Evolutionary conservation across 2,797 vertebrate genomes (phyloP), one percentile per base, ranked within the genome.

Genomic region (Brachyalestes nurse): DNA sequence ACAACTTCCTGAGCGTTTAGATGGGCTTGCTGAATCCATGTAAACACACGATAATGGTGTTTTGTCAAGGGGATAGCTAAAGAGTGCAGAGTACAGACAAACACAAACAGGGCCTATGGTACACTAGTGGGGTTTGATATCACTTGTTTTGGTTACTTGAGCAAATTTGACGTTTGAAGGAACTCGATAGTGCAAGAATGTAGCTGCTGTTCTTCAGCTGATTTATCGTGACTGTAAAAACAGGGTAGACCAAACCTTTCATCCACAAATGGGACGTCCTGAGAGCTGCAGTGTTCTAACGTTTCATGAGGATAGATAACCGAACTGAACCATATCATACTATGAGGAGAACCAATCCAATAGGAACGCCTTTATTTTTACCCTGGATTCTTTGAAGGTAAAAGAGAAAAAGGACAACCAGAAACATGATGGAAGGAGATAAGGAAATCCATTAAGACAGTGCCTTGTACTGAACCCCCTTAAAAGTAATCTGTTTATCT

Each of bases 31-130:
- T 42, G 34, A 40, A 40, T 65, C 62, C 40, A 38, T 65, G 62
- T 65, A 65, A 65, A 65, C 62, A 61, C 10, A 65, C 42, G 62
- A 42, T 42, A 69, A 69, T 70, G 25, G 7, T 28, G 7, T 71
- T 71, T 71, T 53, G 67, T n/a, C 23, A 17, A 53, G 23, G 47
- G 47, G 17, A 71, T 28, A 51, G 45, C 12, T 23, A 25, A 28
- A 19, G 4, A 72, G 49, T 51, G 14, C 21, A 51, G 69, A 71
- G 47, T 62, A 28, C 60, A 66, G n/a, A 42, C 38, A 28, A 71
- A 71, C 38, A 42, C 65, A 67, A 34, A 25, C 57, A 23, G 57
- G 60, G 60, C 23, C 23, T 28, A 23, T 34, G 0, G n/a, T 23
- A 1, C 6, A 23, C 21, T 1, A 21, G 14, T 45, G 40, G 7